A percentile compares a stretch with the other conserved stretches of the same genome.
Conservation (phyloP, 2,113 vertebrate species). For the Toxostoma redivivum region DNA sequence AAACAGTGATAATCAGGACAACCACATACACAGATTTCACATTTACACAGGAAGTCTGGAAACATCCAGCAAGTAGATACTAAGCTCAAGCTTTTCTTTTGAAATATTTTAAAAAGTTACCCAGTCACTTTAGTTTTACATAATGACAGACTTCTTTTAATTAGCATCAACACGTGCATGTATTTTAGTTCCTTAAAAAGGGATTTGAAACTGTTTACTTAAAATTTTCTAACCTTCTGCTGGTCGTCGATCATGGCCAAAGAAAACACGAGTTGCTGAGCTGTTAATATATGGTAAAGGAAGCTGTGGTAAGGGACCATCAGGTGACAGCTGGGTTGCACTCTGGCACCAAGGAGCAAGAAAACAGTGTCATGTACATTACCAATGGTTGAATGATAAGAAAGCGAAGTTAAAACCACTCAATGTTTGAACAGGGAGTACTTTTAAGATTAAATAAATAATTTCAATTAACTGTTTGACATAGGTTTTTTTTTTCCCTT, state of each 20-base stretch:
- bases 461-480: neutral
- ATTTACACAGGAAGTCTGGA: neutral
- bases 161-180: neutral
- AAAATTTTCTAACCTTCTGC: conserved; percentile 84
- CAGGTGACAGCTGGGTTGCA: conserved; percentile 74
- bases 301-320: conserved; percentile 82
- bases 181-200: neutral
- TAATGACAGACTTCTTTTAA: neutral
- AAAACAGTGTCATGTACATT: neutral
- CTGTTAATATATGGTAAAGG: conserved; percentile 92
- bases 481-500: neutral
- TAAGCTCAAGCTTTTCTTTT: neutral
- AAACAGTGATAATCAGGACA: neutral
- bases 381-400: neutral
- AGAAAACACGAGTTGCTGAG: conserved; percentile 90
- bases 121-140: neutral
- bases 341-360: conserved; percentile 69
- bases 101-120: neutral
- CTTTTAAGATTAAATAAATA: neutral
- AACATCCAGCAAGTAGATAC: neutral
- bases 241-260: conserved; percentile 90
- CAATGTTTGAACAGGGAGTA: neutral
- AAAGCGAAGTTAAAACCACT: neutral
- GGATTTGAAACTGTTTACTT: neutral
- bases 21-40: rapidly evolving